Conservation (phyloP, 2,797 vertebrate species). For the Pseudochaenichthys georgianus region DNA sequence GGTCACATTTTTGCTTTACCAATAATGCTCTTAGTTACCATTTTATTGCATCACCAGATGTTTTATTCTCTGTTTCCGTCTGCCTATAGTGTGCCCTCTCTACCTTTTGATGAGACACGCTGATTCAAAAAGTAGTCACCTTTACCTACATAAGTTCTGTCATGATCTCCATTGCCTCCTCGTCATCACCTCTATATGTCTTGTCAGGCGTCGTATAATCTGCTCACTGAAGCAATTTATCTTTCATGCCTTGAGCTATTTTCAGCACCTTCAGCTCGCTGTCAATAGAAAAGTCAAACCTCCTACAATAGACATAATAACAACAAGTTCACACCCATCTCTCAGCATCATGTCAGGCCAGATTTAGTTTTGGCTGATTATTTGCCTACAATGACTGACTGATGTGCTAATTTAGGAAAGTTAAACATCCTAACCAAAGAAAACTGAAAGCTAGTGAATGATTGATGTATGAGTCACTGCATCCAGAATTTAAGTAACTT, state of each 20-base stretch:
- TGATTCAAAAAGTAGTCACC: constrained; percentile 32
- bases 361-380: neutral
- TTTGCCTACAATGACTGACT: neutral
- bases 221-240: constrained; percentile 3
- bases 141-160: constrained; percentile 12
- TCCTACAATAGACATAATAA: neutral
- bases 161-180: constrained; percentile 4
- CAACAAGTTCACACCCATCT: neutral
- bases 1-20: neutral
- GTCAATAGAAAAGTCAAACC: neutral
- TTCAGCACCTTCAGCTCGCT: neutral
- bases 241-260: neutral
- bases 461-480: constrained; percentile 38
- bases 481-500: constrained; percentile 2
- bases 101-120: constrained; percentile 18
- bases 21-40: neutral
- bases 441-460: constrained; percentile 50
- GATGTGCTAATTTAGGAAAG: neutral
- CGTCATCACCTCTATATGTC: neutral
- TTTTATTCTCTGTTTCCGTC: neutral
- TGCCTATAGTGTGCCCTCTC: neutral
- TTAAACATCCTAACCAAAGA: constrained; percentile 6
- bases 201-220: neutral
- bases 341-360: neutral
- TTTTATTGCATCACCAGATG: neutral